Conservation (phyloP, 2,113 vertebrate genomes). For the Gadus macrocephalus region DNA sequence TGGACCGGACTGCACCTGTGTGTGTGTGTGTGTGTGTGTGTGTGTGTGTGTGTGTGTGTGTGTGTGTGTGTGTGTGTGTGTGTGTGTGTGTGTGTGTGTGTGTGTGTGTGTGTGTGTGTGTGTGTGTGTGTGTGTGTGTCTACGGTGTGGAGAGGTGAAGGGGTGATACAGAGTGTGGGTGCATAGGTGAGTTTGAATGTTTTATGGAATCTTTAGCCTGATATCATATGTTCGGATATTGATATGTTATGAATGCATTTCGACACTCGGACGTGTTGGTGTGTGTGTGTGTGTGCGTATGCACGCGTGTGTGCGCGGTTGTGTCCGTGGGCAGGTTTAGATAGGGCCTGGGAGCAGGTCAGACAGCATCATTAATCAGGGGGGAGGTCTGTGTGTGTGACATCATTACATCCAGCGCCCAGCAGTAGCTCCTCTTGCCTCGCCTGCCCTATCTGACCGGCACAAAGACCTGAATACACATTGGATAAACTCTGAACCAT, state of each 20-base stretch:
- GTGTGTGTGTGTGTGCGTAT: slow-evolving; percentile 5
- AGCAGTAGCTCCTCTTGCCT: slow-evolving; percentile 84
- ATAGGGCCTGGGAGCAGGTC: slow-evolving; percentile 85
- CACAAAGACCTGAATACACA: slow-evolving; percentile 31
- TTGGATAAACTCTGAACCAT: background rate
- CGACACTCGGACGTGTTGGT: background rate
- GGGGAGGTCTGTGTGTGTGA: slow-evolving; percentile 41
- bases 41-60: slow-evolving; percentile 16
- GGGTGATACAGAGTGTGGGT: slow-evolving; percentile 4
- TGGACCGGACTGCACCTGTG: slow-evolving; percentile 45
- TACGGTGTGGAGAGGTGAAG: background rate
- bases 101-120: slow-evolving; percentile 15
- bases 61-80: slow-evolving; percentile 16
- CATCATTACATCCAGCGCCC: slow-evolving; percentile 92
- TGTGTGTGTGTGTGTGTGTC: slow-evolving; percentile 15
- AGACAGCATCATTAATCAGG: slow-evolving; percentile 92
- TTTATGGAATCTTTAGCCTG: slow-evolving; percentile 24
- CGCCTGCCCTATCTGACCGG: slow-evolving; percentile 77
- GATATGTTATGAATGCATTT: too few relatives aligned
- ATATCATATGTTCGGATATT: background rate
- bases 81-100: slow-evolving; percentile 35
- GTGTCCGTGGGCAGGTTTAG: slow-evolving; percentile 80
- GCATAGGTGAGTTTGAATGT: slow-evolving; percentile 30
- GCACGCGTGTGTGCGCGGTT: slow-evolving; percentile 31
- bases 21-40: slow-evolving; percentile 21